Base-by-base conservation (phyloP, 2,113 vertebrate species). In the Gobius niger region DNA sequence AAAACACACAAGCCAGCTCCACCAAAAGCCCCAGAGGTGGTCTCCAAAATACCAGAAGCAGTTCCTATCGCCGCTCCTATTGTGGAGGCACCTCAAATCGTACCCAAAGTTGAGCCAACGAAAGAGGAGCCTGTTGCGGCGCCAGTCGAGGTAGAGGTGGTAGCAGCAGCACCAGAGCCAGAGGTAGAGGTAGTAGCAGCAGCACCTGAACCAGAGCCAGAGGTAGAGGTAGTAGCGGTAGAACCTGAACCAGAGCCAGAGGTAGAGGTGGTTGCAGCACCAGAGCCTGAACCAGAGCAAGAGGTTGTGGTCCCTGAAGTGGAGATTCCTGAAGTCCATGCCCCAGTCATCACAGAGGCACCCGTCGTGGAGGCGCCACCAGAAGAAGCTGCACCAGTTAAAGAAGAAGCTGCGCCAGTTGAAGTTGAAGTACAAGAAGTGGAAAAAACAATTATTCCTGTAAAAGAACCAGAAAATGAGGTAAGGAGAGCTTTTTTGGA, bases 401-500 rank as follows among this genome's bases (percentile, higher is more conserved):
- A 79, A 69, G 24, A 34, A 34, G 24, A 4, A 4, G 59, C 44
- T 47, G 68, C 44, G 7, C 9, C 44, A 7, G 44, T 16, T 11
- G 61, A 70, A 6, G 80, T 85, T 24, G 60, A 53, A n/a, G 53
- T 24, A 19, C 6, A 12, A 13, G 53, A 56, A 13, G 53, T 14
- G 54, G 19, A 54, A 34, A 60, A 85, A 73, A 8, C 69, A 2
- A 16, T 65, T 72, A 75, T 80, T 77, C 77, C 82, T 15, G 78
- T 82, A 76, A 52, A 66, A 62, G 67, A 86, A 68, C 65, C 78
- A 71, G 64, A 47, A 42, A 40, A 52, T 14, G 77, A 87, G 84
- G 85, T 88, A 85, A 77, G 72, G 46, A 40, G 7, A 7, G 6
- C 5, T 18, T 18, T 13, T 18, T 61, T 8, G 42, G 11, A 34